These are phyloP conservation scores for Brachionus angularis DNA, from an alignment of 1,140 invertebrate species.

Conservation along the genomic window DNA sequence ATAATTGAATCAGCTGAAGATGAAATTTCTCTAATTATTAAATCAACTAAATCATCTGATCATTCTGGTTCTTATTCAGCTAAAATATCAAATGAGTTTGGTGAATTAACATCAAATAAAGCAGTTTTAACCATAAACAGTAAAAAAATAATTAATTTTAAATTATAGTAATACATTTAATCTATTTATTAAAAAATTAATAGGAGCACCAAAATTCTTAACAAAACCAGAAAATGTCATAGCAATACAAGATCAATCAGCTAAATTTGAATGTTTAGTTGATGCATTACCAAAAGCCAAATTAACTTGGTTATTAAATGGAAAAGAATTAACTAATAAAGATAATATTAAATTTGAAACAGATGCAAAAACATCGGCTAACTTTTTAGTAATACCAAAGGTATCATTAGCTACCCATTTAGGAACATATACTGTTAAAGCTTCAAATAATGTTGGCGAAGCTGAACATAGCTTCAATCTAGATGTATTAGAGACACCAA, in stretches of 20 bases:
- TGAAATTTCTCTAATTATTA: not conserved
- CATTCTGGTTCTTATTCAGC: slow-evolving; percentile 37
- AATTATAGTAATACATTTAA: slow-evolving; percentile 12
- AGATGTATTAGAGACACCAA: not conserved
- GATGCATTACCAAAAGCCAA: slow-evolving; percentile 81
- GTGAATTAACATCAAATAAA: slow-evolving; percentile 16
- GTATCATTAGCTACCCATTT: not conserved
- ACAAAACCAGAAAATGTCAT: not conserved
- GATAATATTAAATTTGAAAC: slow-evolving; percentile 21
- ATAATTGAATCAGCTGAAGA: not conserved
- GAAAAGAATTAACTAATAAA: slow-evolving; percentile 61
- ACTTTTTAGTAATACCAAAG: slow-evolving; percentile 2
- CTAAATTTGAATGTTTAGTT: slow-evolving; percentile 78
- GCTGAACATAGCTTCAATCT: not conserved
- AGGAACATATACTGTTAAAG: not conserved
- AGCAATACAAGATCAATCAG: not conserved
- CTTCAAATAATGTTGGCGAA: slow-evolving; percentile 26
- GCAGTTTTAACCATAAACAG: not conserved
- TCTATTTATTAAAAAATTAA: not conserved
- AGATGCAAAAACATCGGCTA: not conserved
- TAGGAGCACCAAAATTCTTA: not conserved
- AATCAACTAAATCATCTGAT: not conserved
- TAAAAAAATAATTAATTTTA: no score
- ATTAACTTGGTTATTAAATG: slow-evolving; percentile 83
- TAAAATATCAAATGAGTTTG: slow-evolving; percentile 38